phyloP scores from a whole-genome alignment of 1,140 invertebrate species.

The Trichonephila clavipes region DNA sequence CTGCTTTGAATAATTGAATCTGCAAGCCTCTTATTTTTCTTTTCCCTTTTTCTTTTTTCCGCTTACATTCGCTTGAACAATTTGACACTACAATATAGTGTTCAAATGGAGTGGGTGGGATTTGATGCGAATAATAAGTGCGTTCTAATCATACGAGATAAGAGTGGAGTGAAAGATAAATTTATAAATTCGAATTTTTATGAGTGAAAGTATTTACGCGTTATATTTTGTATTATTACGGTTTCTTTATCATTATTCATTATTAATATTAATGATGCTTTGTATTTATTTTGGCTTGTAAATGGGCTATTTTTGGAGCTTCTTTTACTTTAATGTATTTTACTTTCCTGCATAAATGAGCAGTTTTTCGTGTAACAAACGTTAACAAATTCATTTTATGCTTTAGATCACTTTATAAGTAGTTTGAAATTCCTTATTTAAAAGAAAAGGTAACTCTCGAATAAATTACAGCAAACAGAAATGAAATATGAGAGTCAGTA shows the following conservation, averaged over 20 bases:
- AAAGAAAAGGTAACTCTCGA: not conserved
- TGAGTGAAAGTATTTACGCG: slow-evolving; percentile 19
- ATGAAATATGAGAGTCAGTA: too few relatives aligned
- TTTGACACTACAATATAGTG: slow-evolving; percentile 44
- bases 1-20: slow-evolving; percentile 64
- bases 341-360: not conserved
- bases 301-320: slow-evolving; percentile 6
- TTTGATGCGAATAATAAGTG: slow-evolving; percentile 52
- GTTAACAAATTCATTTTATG: slow-evolving; percentile 15
- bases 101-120: not conserved
- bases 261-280: slow-evolving; percentile 58
- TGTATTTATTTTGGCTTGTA: slow-evolving; percentile 46
- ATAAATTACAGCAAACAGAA: not conserved
- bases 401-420: not conserved
- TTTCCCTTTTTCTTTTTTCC: not conserved
- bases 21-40: slow-evolving; percentile 9
- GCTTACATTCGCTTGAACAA: slow-evolving; percentile 1
- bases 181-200: slow-evolving; percentile 56
- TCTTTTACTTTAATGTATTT: slow-evolving; percentile 16
- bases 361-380: not conserved
- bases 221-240: not conserved
- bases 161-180: slow-evolving; percentile 26
- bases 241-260: slow-evolving; percentile 38
- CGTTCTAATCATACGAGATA: slow-evolving; percentile 38
- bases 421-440: not conserved